phyloP scores from a whole-genome alignment of 2,797 vertebrate genomes.

The Hoplostethus atlanticus region DNA sequence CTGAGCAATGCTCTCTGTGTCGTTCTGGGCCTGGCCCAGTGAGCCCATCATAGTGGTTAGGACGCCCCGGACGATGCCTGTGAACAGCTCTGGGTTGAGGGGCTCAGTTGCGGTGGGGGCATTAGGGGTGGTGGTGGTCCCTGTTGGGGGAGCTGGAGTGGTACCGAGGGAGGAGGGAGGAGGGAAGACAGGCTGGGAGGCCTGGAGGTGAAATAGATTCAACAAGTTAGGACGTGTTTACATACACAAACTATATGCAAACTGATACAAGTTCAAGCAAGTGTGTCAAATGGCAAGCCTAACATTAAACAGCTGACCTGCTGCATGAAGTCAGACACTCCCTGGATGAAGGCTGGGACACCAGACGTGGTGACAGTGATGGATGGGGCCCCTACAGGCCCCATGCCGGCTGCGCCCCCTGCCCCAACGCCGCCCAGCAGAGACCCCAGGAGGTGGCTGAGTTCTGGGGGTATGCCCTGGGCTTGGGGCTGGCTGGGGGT shows the following conservation, averaged over 20 bases:
- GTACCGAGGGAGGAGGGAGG: conserved; percentile 59
- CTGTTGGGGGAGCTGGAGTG: conserved; percentile 38
- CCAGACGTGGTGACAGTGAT: conserved; percentile 91
- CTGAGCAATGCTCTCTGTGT: conserved; percentile 93
- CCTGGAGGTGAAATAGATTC: conserved; percentile 57
- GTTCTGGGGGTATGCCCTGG: conserved; percentile 75
- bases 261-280: background rate
- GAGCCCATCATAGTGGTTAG: conserved; percentile 93
- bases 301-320: conserved; percentile 78
- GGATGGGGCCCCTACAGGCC: conserved; percentile 79
- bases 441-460: conserved; percentile 89
- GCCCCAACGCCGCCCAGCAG: conserved; percentile 83
- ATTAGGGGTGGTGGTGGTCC: conserved; percentile 45
- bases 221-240: background rate
- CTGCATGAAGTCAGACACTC: conserved; percentile 91
- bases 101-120: conserved; percentile 75
- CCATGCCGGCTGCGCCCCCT: conserved; percentile 62
- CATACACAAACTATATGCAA: background rate
- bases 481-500: conserved; percentile 76
- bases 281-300: background rate
- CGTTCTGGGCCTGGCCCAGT: conserved; percentile 88
- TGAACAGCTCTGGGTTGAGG: conserved; percentile 91
- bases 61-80: conserved; percentile 92
- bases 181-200: conserved; percentile 78
- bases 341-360: conserved; percentile 91